Evolutionary conservation across 2,888 invertebrate genomes (phyloP).

Genomic region (Xylota segnis): DNA sequence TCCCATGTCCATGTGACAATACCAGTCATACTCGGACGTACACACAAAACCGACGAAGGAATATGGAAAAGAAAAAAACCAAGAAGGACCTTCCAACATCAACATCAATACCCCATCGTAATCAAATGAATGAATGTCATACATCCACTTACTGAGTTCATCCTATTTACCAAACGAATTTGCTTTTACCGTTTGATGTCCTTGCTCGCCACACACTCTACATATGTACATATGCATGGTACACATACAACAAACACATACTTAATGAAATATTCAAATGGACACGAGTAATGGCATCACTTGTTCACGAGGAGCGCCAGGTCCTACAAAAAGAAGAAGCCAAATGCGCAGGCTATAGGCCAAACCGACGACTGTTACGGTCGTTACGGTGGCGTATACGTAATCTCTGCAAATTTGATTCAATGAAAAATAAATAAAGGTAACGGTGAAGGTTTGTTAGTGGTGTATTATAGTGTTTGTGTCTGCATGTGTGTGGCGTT

Average conservation of each 20-base stretch:
- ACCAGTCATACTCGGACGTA: background rate
- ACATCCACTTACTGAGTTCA: slow-evolving; percentile 74
- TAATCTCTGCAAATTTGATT: slow-evolving; percentile 76
- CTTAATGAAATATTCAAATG: slow-evolving; percentile 76
- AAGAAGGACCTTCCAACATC: slow-evolving; percentile 1
- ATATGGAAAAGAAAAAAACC: slow-evolving; percentile 1
- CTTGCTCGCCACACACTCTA: slow-evolving; percentile 16
- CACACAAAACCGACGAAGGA: background rate
- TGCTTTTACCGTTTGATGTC: slow-evolving; percentile 72
- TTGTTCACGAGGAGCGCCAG: slow-evolving; percentile 35
- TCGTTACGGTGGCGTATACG: slow-evolving; percentile 75
- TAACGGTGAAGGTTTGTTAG: slow-evolving; percentile 73
- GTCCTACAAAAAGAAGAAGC: slow-evolving; percentile 24
- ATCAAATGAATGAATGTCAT: slow-evolving; percentile 75
- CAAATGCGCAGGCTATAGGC: slow-evolving; percentile 69
- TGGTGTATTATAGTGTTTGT: slow-evolving; percentile 65
- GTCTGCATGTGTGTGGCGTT: background rate
- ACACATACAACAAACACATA: slow-evolving; percentile 19
- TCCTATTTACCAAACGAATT: slow-evolving; percentile 74
- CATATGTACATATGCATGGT: slow-evolving; percentile 2
- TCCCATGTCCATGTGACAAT: slow-evolving; percentile 3
- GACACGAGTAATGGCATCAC: slow-evolving; percentile 76
- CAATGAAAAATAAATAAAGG: slow-evolving; percentile 76
- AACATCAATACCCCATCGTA: slow-evolving; percentile 50
- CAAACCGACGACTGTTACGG: slow-evolving; percentile 64